These are phyloP conservation scores for Argyresthia albistria DNA, from an alignment of 2,888 invertebrate species.

Conservation along the genomic window DNA sequence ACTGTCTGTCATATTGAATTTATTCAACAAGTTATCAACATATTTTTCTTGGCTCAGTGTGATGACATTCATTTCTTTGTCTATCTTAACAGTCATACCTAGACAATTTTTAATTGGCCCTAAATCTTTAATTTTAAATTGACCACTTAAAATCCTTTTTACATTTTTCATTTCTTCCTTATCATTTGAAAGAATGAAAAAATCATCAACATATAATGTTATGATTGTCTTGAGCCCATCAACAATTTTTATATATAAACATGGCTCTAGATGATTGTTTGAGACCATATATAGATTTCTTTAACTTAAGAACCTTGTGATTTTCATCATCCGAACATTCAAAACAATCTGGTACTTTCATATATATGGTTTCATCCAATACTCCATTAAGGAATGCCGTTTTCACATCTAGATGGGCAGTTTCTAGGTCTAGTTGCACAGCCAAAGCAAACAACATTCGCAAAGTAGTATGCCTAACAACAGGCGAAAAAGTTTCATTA, in stretches of 20 bases:
- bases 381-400: not conserved
- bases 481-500: not conserved
- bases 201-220: conserved; percentile 2
- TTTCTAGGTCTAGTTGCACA: not conserved
- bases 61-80: not conserved
- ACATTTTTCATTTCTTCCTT: not conserved
- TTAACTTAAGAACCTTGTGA: not conserved
- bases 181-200: not conserved
- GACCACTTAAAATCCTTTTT: not conserved
- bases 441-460: not conserved
- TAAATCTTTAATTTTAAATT: conserved; percentile 1
- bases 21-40: not conserved
- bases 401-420: not conserved
- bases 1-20: not conserved
- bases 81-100: not conserved
- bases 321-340: not conserved
- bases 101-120: not conserved
- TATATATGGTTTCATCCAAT: not conserved
- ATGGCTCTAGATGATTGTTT: conserved; percentile 3
- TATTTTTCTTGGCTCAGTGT: not conserved
- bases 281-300: conserved; percentile 3
- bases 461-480: not conserved
- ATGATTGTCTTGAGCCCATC: not conserved
- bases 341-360: not conserved
- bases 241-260: not conserved